These are phyloP conservation scores for Philypnodon macrostomus DNA, from an alignment of 2,797 vertebrate species.

Conservation along the genomic window DNA sequence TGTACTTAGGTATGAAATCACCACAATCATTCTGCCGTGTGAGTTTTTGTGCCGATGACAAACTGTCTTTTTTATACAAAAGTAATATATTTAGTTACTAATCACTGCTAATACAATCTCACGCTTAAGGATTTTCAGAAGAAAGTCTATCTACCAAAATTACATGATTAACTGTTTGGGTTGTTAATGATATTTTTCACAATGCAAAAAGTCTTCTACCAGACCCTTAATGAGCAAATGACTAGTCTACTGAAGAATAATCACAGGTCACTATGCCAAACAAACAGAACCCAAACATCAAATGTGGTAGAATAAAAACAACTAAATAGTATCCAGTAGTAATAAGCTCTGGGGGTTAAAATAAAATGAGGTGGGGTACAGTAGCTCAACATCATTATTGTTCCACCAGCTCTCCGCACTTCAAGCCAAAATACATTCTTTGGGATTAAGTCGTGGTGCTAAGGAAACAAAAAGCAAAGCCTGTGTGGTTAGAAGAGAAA, in stretches of 20 bases:
- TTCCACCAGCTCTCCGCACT: constrained; percentile 27
- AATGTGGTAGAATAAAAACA: constrained; percentile 17
- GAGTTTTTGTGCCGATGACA: neutral
- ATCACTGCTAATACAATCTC: no score
- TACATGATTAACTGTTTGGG: constrained; percentile 2
- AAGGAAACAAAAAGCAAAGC: constrained; percentile 53
- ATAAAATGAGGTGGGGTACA: constrained; percentile 33
- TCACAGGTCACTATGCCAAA: constrained; percentile 22
- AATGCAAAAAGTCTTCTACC: constrained; percentile 2
- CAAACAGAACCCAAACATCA: constrained; percentile 19
- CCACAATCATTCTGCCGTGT: no score
- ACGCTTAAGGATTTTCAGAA: no score
- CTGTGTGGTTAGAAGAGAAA: constrained; percentile 18
- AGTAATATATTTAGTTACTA: no score
- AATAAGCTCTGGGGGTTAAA: constrained; percentile 50
- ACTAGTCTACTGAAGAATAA: constrained; percentile 1
- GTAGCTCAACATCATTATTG: constrained; percentile 47
- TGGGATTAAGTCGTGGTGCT: constrained; percentile 56
- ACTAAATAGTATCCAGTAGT: no score
- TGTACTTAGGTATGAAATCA: no score
- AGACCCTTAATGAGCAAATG: constrained; percentile 6
- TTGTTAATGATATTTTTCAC: neutral
- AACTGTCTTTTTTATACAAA: no score
- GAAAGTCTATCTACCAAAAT: neutral
- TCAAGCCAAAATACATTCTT: constrained; percentile 63